Base-by-base conservation (phyloP, 2,797 vertebrate species). In the Eutrigla gurnardus region DNA sequence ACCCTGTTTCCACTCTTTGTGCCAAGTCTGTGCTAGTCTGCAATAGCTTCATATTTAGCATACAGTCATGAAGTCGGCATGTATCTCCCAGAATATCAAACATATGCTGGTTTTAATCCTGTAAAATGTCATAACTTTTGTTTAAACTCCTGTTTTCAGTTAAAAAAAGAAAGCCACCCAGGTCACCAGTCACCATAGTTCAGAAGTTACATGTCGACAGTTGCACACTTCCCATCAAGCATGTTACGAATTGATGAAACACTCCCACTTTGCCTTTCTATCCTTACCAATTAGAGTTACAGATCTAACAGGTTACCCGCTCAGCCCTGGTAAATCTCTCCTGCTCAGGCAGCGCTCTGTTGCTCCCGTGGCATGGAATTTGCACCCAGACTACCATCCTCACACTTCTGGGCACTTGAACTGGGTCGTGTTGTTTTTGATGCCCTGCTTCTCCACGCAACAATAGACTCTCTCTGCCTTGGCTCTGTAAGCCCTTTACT, bases 401-500 rank as follows among this genome's bases (percentile, higher is more conserved):
- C 66, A 25, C 62, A 59, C 60, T 25, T 70, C 65, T 14, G 75
- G 82, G 73, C 77, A 57, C 75, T 82, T 15, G 61, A 92, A 89
- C 72, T 85, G 90, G 80, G 86, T 84, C 79, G 82, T 77, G 64
- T 79, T 84, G 87, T 85, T 86, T 77, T 84, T 58, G 65, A 84
- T 74, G 82, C 70, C 80, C 68, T 64, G 77, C 83, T 89, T 84
- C 83, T 85, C 88, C 83, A 84, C 62, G 77, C 89, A 84, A 90
- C 91, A 91, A 83, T 88, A 73, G 69, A 32, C 70, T 46, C 78
- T 82, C 82, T 89, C 83, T 87, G 83, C 80, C 58, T 15, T 15
- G 62, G 55, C 70, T 82, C 80, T 67, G 77, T 90, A 91, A 92
- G 88, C 88, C 65, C 66, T 74, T 65, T 46, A 73, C 84, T 87